phyloP scores from a whole-genome alignment of 53 echinoderm and acorn worm genomes.

The Echinarachnius parma region DNA sequence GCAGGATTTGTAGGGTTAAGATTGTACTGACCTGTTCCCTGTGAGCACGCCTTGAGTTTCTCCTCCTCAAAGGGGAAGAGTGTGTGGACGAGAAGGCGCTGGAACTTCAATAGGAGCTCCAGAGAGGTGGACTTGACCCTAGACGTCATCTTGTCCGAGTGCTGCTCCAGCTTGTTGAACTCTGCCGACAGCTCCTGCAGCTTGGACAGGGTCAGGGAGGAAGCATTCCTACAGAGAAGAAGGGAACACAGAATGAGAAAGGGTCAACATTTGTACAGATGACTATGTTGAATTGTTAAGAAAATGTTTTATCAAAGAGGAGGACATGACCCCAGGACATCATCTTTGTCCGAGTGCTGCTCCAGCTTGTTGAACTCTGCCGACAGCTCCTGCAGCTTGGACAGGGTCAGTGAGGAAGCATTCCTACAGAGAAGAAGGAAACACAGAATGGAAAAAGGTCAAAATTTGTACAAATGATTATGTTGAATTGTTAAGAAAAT shows the following conservation, averaged over 20 bases:
- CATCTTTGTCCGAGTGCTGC: conserved; percentile 59
- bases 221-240: conserved; percentile 77
- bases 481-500: too few species aligned
- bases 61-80: conserved; percentile 78
- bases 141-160: conserved; percentile 49
- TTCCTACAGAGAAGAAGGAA: conserved; percentile 51
- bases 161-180: conserved; percentile 80
- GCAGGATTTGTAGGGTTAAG: too few species aligned
- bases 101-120: conserved; percentile 89
- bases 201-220: conserved; percentile 89
- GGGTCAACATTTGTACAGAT: too few species aligned
- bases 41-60: conserved; percentile 68
- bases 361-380: conserved; percentile 78
- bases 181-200: conserved; percentile 82
- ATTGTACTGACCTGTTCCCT: conserved; percentile 59
- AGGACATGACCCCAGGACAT: too few species aligned
- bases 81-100: conserved; percentile 79
- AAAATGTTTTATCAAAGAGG: too few species aligned
- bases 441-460: too few species aligned
- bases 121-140: conserved; percentile 83
- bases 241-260: neutral
- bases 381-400: conserved; percentile 75
- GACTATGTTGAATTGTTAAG: too few species aligned
- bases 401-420: conserved; percentile 82
- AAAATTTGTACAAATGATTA: too few species aligned